Evolutionary conservation across 2,113 vertebrate species (phyloP), one percentile per base, ranked within the genome.

Genomic region (Stigmatopora nigra): DNA sequence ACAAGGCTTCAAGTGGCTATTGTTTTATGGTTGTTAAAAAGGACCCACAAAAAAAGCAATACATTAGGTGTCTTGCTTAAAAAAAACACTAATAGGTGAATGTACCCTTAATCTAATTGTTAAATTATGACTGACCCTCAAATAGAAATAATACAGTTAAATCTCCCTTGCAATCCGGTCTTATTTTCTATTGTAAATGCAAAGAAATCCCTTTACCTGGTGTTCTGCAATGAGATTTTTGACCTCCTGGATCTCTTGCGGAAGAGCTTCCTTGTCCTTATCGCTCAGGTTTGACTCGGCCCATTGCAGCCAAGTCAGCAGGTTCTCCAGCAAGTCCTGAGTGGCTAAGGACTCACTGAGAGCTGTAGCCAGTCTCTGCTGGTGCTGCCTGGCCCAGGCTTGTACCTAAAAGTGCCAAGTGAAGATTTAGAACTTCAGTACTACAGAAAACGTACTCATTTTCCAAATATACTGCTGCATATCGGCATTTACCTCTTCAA

Each of bases 251-350:
- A 98, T 91, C 82, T 98, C 96, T 85, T 96, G 94, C 4, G 97
- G 94, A 60, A 98, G 88, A 3, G 73, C 47, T 67, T 98, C 96
- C 63, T 93, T 95, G 82, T 99, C 97, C 77, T 95, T 95, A 55
- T 95, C 92, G 0, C 78, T 93, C 3, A 99, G 91, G 0, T 93
- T 97, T 17, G 89, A 91, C 82, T 99, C 95, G 15, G 96, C 95
- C 95, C 94, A 98, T 73, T 98, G 95, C 35, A 99, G 80, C 97
- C 97, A 99, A 0, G 86, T 88, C 69, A 99, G 87, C 71, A 99
- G 88, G 47, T 91, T 91, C 88, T 99, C 95, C 87, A 99, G 72
- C 77, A 99, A 68, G 25, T 97, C 95, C 76, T 94, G 94, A 67
- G 92, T 98, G 68, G 92, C 90, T 49, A 94, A 88, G 73, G 94